Conservation (phyloP, 2,113 vertebrate genomes). For the Varanus salvator region DNA sequence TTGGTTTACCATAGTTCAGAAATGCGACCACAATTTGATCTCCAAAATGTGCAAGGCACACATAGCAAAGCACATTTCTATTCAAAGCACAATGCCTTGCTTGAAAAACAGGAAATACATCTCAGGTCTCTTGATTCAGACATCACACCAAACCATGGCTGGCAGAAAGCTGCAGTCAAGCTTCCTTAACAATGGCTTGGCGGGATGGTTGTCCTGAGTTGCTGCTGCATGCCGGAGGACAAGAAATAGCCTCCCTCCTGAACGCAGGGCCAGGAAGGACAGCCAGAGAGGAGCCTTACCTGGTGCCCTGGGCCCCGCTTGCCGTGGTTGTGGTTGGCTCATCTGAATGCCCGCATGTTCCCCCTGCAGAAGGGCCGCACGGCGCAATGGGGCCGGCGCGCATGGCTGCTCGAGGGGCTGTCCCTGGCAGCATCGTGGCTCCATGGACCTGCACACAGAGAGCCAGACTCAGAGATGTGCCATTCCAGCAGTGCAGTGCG, state of each 20-base stretch:
- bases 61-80: not conserved
- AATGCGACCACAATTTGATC: not conserved
- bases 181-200: too few relatives aligned
- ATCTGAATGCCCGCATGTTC: not conserved
- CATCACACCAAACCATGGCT: not conserved
- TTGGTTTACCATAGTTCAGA: not conserved
- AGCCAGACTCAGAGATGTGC: not conserved
- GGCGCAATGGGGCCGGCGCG: not conserved
- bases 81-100: not conserved
- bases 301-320: fast-evolving
- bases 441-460: not conserved
- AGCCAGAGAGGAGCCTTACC: not conserved
- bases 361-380: not conserved
- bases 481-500: not conserved
- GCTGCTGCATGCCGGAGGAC: too few relatives aligned
- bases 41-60: too few relatives aligned
- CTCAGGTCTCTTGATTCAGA: too few relatives aligned
- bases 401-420: not conserved
- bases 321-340: not conserved
- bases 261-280: too few relatives aligned
- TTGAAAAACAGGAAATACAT: not conserved
- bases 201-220: too few relatives aligned
- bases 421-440: not conserved
- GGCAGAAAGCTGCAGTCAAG: not conserved
- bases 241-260: too few relatives aligned